Evolutionary conservation across 2,113 vertebrate genomes (phyloP).

Genomic region (Notothenia rossii): DNA sequence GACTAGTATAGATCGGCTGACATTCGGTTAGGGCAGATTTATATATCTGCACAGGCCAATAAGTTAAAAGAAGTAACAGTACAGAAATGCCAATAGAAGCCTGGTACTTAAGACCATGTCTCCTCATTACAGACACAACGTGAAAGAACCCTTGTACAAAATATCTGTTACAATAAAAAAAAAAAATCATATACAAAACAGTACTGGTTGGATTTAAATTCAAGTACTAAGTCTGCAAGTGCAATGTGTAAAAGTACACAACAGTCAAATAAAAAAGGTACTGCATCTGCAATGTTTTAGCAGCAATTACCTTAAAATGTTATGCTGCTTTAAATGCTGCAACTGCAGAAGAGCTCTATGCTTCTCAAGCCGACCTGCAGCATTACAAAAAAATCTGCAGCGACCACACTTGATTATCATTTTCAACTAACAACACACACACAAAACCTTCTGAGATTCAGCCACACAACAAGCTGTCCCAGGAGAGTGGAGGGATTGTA

Average conservation of each 20-base stretch:
- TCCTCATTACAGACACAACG: neutral
- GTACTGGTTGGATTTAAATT: neutral
- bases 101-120: neutral
- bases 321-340: neutral
- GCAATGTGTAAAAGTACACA: neutral
- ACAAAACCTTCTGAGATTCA: slow-evolving; percentile 11
- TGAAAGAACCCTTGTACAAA: neutral
- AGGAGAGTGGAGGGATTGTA: slow-evolving; percentile 11
- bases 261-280: neutral
- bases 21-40: neutral
- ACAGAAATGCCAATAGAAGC: neutral
- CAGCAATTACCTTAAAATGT: neutral
- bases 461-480: slow-evolving; percentile 38
- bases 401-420: slow-evolving; percentile 2
- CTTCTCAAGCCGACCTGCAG: neutral
- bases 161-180: neutral
- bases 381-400: slow-evolving; percentile 16
- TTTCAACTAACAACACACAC: neutral
- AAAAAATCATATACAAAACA: neutral
- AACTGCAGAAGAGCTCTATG: neutral
- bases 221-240: neutral
- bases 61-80: neutral
- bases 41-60: neutral
- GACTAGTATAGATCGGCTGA: neutral
- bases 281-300: neutral